Percentiles rank a stretch among this genome's conserved stretches.
Evolutionary conservation across 2,797 vertebrate species (phyloP).

Genomic region (Mus caroli): DNA sequence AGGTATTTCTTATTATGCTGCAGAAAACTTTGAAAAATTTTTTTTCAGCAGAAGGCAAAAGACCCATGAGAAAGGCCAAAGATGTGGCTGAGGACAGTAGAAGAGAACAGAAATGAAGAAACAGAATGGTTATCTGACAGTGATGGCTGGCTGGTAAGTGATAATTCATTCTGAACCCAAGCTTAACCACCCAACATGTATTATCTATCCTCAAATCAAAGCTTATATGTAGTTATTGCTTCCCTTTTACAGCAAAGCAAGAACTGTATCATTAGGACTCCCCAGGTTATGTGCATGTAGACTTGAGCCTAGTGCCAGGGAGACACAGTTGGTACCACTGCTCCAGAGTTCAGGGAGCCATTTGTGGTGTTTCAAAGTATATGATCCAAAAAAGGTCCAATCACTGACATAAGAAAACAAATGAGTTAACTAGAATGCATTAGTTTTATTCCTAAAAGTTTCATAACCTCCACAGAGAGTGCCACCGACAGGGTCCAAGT

Average conservation of each 20-base stretch:
- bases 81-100: background rate
- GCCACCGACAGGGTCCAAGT: background rate
- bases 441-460: background rate
- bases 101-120: background rate
- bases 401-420: constrained; percentile 9
- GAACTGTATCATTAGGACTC: background rate
- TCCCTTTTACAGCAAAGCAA: background rate
- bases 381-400: background rate
- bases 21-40: background rate
- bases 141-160: background rate
- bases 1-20: background rate
- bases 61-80: background rate
- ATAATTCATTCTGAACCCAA: background rate
- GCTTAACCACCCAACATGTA: background rate
- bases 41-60: constrained; percentile 13
- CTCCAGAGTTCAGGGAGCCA: background rate
- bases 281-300: background rate
- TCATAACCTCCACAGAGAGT: background rate
- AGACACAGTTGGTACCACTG: background rate
- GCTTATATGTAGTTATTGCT: constrained; percentile 1
- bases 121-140: background rate
- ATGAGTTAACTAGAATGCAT: background rate
- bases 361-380: background rate
- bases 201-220: constrained; percentile 14
- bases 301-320: background rate